Percentiles rank a stretch among this genome's conserved stretches.
phyloP scores from a whole-genome alignment of 1,140 invertebrate species.

The Calosoma granatense region DNA sequence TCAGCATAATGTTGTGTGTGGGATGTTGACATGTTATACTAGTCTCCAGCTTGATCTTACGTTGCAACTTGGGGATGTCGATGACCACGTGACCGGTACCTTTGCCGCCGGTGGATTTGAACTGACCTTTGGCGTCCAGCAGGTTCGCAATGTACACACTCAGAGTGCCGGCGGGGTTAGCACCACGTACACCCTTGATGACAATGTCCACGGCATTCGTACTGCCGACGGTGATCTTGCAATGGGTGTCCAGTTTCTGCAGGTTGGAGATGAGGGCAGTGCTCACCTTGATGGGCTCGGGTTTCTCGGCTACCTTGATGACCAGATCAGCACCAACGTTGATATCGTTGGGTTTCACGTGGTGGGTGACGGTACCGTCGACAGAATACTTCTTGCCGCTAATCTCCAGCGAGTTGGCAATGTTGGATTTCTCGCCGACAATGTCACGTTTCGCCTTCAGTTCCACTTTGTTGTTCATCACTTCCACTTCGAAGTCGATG shows the following conservation, averaged over 20 bases:
- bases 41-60: conserved; percentile 51
- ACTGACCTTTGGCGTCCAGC: conserved; percentile 33
- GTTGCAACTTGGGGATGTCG: conserved; percentile 37
- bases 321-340: conserved; percentile 43
- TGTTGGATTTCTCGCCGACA: conserved; percentile 46
- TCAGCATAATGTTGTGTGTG: conserved; percentile 44
- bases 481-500: conserved; percentile 41
- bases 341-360: conserved; percentile 40
- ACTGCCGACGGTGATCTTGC: conserved; percentile 38
- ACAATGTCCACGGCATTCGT: conserved; percentile 43
- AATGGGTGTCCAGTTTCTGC: conserved; percentile 40
- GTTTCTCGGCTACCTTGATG: conserved; percentile 35
- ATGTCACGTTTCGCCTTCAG: conserved; percentile 43
- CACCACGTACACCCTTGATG: conserved; percentile 32
- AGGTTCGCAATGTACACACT: conserved; percentile 24
- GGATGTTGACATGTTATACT: conserved; percentile 43
- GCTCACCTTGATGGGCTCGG: conserved; percentile 44
- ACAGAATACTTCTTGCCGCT: conserved; percentile 52
- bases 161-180: conserved; percentile 30
- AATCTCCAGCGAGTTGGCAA: conserved; percentile 46
- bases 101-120: conserved; percentile 32
- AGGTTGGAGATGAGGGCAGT: conserved; percentile 38
- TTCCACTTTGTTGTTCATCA: conserved; percentile 47
- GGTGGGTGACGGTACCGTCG: conserved; percentile 43
- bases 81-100: conserved; percentile 43